These are phyloP conservation scores for Gastrophysa polygoni DNA, from an alignment of 2,888 invertebrate genomes.

Conservation along the genomic window DNA sequence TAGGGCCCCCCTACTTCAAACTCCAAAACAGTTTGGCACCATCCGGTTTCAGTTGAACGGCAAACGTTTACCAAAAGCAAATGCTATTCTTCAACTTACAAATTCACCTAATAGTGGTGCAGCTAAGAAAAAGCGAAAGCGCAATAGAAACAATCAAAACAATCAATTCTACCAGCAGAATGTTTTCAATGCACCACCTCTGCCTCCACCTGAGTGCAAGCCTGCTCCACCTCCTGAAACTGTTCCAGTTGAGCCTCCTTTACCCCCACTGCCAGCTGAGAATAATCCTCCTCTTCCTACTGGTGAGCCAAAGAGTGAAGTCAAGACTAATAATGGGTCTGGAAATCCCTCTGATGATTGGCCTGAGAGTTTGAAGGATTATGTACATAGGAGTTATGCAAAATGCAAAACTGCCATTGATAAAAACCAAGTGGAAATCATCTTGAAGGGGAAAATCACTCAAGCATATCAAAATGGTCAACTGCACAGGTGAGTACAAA, in stretches of 20 bases:
- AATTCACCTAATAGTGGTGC: slow-evolving; percentile 60
- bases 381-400: slow-evolving; percentile 90
- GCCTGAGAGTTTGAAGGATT: slow-evolving; percentile 82
- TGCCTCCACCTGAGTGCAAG: slow-evolving; percentile 61
- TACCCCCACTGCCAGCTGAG: slow-evolving; percentile 44
- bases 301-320: slow-evolving; percentile 26
- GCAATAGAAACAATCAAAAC: slow-evolving; percentile 66
- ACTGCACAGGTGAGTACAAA: slow-evolving; percentile 64
- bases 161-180: slow-evolving; percentile 44
- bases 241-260: slow-evolving; percentile 64
- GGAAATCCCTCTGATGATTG: slow-evolving; percentile 71
- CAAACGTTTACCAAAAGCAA: slow-evolving; percentile 53
- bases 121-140: slow-evolving; percentile 78
- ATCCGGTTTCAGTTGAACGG: slow-evolving; percentile 63
- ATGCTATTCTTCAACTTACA: slow-evolving; percentile 54
- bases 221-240: slow-evolving; percentile 63
- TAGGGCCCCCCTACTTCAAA: slow-evolving; percentile 50
- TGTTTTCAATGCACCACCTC: slow-evolving; percentile 53
- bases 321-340: slow-evolving; percentile 23
- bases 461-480: slow-evolving; percentile 87
- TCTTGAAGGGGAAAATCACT: slow-evolving; percentile 92
- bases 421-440: slow-evolving; percentile 92
- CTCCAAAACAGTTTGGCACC: slow-evolving; percentile 59
- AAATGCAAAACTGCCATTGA: slow-evolving; percentile 88
- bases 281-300: slow-evolving; percentile 59